Evolutionary conservation across 2,113 vertebrate genomes (phyloP).

Genomic region (Nipponia nippon): DNA sequence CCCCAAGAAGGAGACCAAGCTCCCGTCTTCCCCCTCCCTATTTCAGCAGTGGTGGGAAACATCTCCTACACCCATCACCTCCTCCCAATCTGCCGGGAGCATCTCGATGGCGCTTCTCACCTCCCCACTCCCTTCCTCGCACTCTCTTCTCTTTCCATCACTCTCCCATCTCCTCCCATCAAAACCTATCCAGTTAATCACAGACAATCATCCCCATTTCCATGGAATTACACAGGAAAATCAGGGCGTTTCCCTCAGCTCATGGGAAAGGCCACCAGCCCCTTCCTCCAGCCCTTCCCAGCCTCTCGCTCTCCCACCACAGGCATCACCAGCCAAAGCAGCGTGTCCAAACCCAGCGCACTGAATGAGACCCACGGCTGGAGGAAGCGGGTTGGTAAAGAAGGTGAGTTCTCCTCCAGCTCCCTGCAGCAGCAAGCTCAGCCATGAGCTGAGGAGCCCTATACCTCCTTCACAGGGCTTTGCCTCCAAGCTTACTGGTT

Average conservation of each 20-base stretch:
- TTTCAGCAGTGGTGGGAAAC: not conserved
- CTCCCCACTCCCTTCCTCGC: not conserved
- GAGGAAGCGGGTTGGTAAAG: too few relatives aligned
- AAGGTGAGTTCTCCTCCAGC: not conserved
- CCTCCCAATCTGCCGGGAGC: not conserved
- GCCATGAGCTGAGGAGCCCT: not conserved
- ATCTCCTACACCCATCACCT: not conserved
- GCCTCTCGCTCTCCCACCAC: not conserved
- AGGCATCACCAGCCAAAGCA: accelerated
- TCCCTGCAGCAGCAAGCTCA: not conserved
- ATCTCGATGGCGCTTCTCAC: not conserved
- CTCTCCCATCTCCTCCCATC: not conserved
- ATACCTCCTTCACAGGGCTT: not conserved
- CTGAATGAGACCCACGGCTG: accelerated
- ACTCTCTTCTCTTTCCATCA: not conserved
- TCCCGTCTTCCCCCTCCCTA: not conserved
- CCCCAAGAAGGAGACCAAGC: not conserved
- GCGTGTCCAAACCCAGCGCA: not conserved
- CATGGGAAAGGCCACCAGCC: accelerated
- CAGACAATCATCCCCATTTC: not conserved
- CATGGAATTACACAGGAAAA: not conserved
- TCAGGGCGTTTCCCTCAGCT: not conserved
- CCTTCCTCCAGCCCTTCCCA: not conserved
- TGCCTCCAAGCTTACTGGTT: not conserved
- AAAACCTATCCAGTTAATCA: not conserved